Percentiles rank a stretch among this genome's conserved stretches.
Conservation (phyloP, 1,140 invertebrate species). For the Lethocerus indicus region DNA sequence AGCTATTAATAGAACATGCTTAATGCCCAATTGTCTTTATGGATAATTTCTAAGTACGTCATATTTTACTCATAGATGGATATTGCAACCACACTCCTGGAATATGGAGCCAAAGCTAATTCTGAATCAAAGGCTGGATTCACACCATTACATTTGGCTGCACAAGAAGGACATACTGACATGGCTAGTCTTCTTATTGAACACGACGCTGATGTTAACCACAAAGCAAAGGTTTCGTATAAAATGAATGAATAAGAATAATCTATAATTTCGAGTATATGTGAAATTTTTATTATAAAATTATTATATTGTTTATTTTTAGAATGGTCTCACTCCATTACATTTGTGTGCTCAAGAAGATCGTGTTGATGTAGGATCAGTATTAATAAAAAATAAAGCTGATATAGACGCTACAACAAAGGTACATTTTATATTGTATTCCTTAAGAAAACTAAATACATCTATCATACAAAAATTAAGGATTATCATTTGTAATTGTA, state of each 20-base stretch:
- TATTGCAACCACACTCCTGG: conserved; percentile 81
- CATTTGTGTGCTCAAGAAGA: conserved; percentile 93
- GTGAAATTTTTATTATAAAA: background rate
- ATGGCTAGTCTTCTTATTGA: conserved; percentile 89
- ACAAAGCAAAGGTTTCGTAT: conserved; percentile 53
- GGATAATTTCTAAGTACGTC: conserved; percentile 12
- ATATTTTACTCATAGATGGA: conserved; percentile 47
- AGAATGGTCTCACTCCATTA: conserved; percentile 80
- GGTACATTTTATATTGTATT: conserved; percentile 9
- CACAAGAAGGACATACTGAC: conserved; percentile 88
- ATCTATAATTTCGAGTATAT: background rate
- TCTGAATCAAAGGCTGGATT: conserved; percentile 93
- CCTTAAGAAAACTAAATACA: no score
- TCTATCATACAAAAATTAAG: no score
- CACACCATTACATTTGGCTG: conserved; percentile 84
- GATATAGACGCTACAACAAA: conserved; percentile 78
- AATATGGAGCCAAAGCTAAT: conserved; percentile 89
- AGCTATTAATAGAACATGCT: no score
- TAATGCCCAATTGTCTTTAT: no score
- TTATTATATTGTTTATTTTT: conserved; percentile 19
- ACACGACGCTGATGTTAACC: conserved; percentile 77
- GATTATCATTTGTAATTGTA: background rate
- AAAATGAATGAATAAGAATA: background rate
- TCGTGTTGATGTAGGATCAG: conserved; percentile 78
- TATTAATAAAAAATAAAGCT: conserved; percentile 76